Conservation (phyloP, 2,113 vertebrate species). For the Microtus richardsoni region DNA sequence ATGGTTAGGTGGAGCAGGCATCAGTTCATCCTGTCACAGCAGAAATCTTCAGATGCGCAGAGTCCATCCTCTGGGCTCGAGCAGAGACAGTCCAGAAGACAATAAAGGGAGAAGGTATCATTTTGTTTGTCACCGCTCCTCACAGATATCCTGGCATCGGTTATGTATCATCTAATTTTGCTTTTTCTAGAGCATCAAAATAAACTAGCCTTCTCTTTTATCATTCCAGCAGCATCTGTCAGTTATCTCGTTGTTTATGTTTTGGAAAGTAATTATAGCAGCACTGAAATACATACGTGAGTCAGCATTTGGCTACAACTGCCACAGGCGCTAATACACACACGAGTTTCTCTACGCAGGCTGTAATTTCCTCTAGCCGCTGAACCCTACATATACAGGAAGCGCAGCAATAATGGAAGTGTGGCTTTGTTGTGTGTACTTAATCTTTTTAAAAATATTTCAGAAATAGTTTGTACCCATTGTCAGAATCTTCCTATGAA, state of each 20-base stretch:
- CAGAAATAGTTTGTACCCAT: not conserved
- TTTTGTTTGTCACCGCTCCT: not conserved
- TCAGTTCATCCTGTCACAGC: no score
- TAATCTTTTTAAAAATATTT: not conserved
- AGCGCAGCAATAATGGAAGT: not conserved
- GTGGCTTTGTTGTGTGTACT: not conserved
- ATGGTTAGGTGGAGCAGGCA: not conserved
- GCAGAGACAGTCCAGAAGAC: not conserved
- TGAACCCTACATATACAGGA: not conserved
- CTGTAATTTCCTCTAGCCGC: not conserved
- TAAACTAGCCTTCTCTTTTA: not conserved
- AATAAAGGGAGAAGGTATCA: not conserved
- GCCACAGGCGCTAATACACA: not conserved
- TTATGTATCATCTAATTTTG: not conserved
- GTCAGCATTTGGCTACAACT: not conserved
- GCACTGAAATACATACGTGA: not conserved
- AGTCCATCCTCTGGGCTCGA: not conserved
- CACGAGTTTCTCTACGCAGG: not conserved
- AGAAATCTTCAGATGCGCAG: not conserved
- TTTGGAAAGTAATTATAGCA: not conserved
- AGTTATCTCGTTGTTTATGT: slow-evolving; percentile 2
- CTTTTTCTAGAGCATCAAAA: not conserved
- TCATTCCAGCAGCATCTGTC: not conserved
- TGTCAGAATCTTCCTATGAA: not conserved
- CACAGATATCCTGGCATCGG: not conserved